Percentiles rank a stretch among this genome's conserved stretches.
phyloP scores from a whole-genome alignment of 2,888 invertebrate genomes.

The Nephrocerus scutellatus region DNA sequence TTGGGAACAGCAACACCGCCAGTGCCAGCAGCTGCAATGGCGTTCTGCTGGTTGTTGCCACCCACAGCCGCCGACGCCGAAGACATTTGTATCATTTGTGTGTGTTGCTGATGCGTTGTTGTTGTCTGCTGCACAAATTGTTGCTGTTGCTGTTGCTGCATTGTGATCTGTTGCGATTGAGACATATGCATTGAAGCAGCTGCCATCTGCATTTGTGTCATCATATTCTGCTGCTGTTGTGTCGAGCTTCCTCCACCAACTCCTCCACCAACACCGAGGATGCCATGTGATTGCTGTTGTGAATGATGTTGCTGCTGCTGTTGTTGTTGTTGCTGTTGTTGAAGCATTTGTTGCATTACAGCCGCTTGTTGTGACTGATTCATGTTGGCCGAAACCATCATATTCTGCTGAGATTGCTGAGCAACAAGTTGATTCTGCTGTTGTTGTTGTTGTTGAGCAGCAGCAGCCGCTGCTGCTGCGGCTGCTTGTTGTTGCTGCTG shows the following conservation, averaged over 20 bases:
- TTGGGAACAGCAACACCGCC: slow-evolving; percentile 16
- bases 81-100: slow-evolving; percentile 42
- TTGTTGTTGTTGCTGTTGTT: slow-evolving; percentile 36
- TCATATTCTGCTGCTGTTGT: slow-evolving; percentile 31
- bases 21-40: slow-evolving; percentile 3
- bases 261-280: slow-evolving; percentile 30
- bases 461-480: slow-evolving; percentile 30
- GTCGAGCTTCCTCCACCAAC: slow-evolving; percentile 17
- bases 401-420: slow-evolving; percentile 40
- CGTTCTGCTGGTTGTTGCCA: too few species aligned
- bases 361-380: slow-evolving; percentile 31
- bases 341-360: slow-evolving; percentile 43
- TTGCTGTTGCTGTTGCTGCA: slow-evolving; percentile 36
- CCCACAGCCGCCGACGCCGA: slow-evolving; percentile 18
- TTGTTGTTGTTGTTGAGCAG: slow-evolving; percentile 44
- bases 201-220: slow-evolving; percentile 52
- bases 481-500: slow-evolving; percentile 44
- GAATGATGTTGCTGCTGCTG: slow-evolving; percentile 25
- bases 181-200: slow-evolving; percentile 65
- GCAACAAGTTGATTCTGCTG: slow-evolving; percentile 22
- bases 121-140: slow-evolving; percentile 43
- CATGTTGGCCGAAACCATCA: slow-evolving; percentile 24
- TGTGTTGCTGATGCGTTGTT: slow-evolving; percentile 42
- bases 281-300: slow-evolving; percentile 23
- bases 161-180: slow-evolving; percentile 52